Conservation (phyloP, 2,797 vertebrate species). For the Anguilla megastoma region DNA sequence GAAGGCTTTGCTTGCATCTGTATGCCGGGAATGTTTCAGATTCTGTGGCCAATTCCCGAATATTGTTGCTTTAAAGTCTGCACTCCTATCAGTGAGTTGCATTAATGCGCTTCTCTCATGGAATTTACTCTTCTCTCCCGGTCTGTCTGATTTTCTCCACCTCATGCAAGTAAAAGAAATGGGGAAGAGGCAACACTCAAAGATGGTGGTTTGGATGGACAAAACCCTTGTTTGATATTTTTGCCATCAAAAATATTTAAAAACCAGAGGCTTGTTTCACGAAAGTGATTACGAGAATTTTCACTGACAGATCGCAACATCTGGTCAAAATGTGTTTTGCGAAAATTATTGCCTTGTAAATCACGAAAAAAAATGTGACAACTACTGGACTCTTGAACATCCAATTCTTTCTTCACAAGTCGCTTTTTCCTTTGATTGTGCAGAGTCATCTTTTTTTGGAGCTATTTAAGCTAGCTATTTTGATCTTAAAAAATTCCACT, state of each 20-base stretch:
- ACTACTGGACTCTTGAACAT: too few species aligned
- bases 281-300: background rate
- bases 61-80: slow-evolving; percentile 37
- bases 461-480: too few species aligned
- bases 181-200: background rate
- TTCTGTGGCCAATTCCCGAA: slow-evolving; percentile 32
- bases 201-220: background rate
- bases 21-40: slow-evolving; percentile 34
- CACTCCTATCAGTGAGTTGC: background rate
- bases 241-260: slow-evolving; percentile 27
- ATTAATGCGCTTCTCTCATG: background rate
- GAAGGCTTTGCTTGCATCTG: slow-evolving; percentile 21
- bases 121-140: background rate
- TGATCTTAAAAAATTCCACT: too few species aligned
- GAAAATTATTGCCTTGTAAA: too few species aligned
- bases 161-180: slow-evolving; percentile 6
- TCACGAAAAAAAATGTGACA: too few species aligned
- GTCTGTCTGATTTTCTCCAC: background rate
- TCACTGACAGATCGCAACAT: background rate
- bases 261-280: background rate
- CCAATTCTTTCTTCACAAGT: too few species aligned
- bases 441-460: too few species aligned
- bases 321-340: too few species aligned
- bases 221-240: background rate
- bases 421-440: too few species aligned